A percentile compares a stretch with the other conserved stretches of the same genome.
Evolutionary conservation across 2,888 invertebrate species (phyloP).

Genomic region (Sphaerophoria taeniata): DNA sequence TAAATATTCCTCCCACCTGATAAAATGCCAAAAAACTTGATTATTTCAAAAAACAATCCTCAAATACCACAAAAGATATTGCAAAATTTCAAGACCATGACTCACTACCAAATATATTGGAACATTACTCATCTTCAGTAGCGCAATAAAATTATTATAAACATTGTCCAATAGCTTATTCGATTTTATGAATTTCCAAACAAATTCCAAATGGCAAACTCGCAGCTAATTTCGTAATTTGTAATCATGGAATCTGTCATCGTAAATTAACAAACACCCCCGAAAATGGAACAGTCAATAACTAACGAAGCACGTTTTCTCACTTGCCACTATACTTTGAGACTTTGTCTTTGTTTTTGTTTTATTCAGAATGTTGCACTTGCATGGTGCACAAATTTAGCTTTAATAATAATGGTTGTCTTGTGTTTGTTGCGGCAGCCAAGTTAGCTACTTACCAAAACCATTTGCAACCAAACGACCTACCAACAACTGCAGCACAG

Average conservation of each 20-base stretch:
- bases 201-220: constrained; percentile 44
- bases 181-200: constrained; percentile 50
- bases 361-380: constrained; percentile 55
- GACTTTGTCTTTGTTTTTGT: constrained; percentile 4
- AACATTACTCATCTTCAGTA: constrained; percentile 38
- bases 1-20: constrained; percentile 2
- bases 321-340: constrained; percentile 44
- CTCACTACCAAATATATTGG: constrained; percentile 19
- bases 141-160: neutral
- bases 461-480: constrained; percentile 14
- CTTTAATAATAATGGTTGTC: constrained; percentile 3
- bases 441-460: constrained; percentile 17
- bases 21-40: neutral
- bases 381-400: constrained; percentile 45
- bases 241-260: constrained; percentile 67
- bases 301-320: constrained; percentile 72
- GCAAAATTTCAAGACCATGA: constrained; percentile 8
- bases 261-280: constrained; percentile 66
- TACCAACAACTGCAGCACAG: constrained; percentile 8
- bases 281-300: constrained; percentile 67
- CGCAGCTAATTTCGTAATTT: constrained; percentile 67
- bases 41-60: neutral
- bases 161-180: constrained; percentile 26
- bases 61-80: neutral
- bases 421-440: constrained; percentile 12